A percentile compares a stretch with the other conserved stretches of the same genome.
phyloP scores from a whole-genome alignment of 2,888 invertebrate species.

The Epinotia nisella region DNA sequence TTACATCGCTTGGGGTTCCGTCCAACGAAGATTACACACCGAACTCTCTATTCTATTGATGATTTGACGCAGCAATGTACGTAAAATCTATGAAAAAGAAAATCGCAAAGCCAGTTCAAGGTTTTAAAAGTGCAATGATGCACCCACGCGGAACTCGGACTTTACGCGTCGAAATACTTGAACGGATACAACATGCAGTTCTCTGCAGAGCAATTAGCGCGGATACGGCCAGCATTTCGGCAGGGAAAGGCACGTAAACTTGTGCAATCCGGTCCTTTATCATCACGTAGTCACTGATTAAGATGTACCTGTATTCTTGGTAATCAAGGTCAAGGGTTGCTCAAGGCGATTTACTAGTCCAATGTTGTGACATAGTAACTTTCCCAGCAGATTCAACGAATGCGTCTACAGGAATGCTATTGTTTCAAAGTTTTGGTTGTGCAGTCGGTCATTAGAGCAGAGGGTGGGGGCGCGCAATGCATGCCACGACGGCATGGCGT shows the following conservation, averaged over 20 bases:
- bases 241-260: slow-evolving; percentile 28
- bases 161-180: slow-evolving; percentile 56
- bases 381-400: neutral
- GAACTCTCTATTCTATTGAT: neutral
- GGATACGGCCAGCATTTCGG: slow-evolving; percentile 37
- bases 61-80: slow-evolving; percentile 39
- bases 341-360: slow-evolving; percentile 18
- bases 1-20: neutral
- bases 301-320: slow-evolving; percentile 16
- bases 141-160: slow-evolving; percentile 63
- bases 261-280: slow-evolving; percentile 26
- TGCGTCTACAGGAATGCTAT: neutral
- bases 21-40: slow-evolving; percentile 35
- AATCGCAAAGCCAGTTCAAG: slow-evolving; percentile 9
- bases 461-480: slow-evolving; percentile 5
- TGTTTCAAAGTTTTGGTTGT: slow-evolving; percentile 18
- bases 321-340: slow-evolving; percentile 27
- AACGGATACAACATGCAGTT: slow-evolving; percentile 53
- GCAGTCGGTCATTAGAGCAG: slow-evolving; percentile 33
- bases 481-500: slow-evolving; percentile 47
- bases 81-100: slow-evolving; percentile 7
- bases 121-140: slow-evolving; percentile 58
- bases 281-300: slow-evolving; percentile 37
- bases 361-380: slow-evolving; percentile 10
- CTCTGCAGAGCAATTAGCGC: slow-evolving; percentile 54